Conservation (phyloP, 2,113 vertebrate species). For the Phaethon lepturus region DNA sequence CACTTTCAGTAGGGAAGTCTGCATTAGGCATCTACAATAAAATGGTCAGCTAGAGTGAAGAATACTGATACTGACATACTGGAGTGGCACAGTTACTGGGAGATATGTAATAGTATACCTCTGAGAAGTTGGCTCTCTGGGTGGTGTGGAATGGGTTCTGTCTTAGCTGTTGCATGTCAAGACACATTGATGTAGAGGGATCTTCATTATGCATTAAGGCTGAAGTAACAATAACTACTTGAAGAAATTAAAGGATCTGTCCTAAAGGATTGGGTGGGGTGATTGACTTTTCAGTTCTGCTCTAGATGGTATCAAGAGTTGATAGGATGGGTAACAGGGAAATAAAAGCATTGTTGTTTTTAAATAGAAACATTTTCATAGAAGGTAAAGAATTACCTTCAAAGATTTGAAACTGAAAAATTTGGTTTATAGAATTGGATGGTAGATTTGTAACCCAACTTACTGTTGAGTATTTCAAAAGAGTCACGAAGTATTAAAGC, state of each 20-base stretch:
- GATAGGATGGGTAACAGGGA: neutral
- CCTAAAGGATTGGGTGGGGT: neutral
- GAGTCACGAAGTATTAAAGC: neutral
- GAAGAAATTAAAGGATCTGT: neutral
- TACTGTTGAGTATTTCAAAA: neutral
- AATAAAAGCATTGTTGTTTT: neutral
- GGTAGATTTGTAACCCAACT: neutral
- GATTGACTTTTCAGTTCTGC: neutral
- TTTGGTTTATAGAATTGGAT: neutral
- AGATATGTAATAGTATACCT: neutral
- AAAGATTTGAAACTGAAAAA: neutral
- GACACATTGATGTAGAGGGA: fast-evolving
- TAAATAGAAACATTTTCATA: neutral
- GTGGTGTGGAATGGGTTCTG: neutral
- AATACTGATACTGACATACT: neutral
- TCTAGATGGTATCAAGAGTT: neutral
- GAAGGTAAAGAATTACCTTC: neutral
- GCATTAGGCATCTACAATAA: neutral
- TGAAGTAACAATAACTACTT: neutral
- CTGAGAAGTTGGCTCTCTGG: neutral
- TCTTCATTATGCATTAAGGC: neutral
- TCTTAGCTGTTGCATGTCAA: neutral
- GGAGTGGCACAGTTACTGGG: neutral
- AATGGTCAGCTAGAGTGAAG: neutral
- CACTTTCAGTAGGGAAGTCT: neutral